These are phyloP conservation scores for Chondrosia reniformis DNA, from an alignment of 37 sponge, comb jelly and placozoan species.

Conservation along the genomic window DNA sequence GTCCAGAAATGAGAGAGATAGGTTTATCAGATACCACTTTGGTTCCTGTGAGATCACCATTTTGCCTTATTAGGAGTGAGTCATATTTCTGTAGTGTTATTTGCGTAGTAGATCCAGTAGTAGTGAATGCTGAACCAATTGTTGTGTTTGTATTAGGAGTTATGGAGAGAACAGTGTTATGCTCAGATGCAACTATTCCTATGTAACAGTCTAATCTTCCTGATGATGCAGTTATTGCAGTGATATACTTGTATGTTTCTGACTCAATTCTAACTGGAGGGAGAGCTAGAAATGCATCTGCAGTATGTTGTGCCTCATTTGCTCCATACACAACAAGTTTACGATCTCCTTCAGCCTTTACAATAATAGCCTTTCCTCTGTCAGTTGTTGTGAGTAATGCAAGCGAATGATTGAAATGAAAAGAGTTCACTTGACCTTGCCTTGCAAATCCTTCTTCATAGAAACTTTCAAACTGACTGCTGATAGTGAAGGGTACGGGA, in stretches of 20 bases:
- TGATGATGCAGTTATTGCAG: conserved; percentile 1
- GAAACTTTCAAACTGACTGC: too few relatives aligned
- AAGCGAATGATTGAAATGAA: not conserved
- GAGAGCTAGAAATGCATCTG: conserved; percentile 60
- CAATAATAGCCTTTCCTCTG: not conserved
- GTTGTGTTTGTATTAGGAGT: not conserved
- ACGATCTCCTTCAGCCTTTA: not conserved
- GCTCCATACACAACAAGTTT: conserved; percentile 41
- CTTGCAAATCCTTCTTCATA: too few relatives aligned
- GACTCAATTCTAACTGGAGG: conserved; percentile 18
- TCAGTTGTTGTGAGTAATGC: not conserved
- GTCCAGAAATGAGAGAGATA: conserved; percentile 24
- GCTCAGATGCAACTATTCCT: conserved; percentile 17
- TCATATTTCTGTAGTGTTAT: not conserved
- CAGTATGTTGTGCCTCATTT: conserved; percentile 4
- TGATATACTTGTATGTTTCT: conserved; percentile 27
- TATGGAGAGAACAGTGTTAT: not conserved
- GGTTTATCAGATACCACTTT: conserved; percentile 38
- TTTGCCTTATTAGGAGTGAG: not conserved
- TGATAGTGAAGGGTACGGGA: not conserved
- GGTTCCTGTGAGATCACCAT: conserved; percentile 33
- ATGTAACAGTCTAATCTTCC: conserved; percentile 1
- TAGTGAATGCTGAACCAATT: not conserved
- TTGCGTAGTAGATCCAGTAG: not conserved
- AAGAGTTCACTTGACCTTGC: not conserved